Evolutionary conservation across 2,888 invertebrate species (phyloP).

Genomic region (Marronus borbonicus): DNA sequence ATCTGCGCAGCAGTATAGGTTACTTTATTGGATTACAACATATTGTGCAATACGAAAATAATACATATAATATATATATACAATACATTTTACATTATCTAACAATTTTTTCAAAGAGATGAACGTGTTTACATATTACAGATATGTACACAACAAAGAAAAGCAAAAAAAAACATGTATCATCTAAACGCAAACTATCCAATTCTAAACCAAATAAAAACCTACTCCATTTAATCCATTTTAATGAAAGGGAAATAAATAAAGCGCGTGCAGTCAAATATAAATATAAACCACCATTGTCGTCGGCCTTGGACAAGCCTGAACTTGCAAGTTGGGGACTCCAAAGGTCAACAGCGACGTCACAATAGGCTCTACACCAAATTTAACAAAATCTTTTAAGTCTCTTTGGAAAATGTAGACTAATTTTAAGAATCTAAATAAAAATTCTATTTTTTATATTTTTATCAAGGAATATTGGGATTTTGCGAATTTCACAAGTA

Average conservation of each 20-base stretch:
- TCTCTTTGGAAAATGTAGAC: not conserved
- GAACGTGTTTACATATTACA: too few species aligned
- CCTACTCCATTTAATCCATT: too few species aligned
- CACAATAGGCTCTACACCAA: constrained; percentile 1
- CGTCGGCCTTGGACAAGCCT: constrained; percentile 21
- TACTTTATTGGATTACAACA: too few species aligned
- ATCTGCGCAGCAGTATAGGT: too few species aligned
- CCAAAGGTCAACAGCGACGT: constrained; percentile 29
- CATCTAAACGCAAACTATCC: too few species aligned
- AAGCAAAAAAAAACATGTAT: too few species aligned
- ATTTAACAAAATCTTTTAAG: not conserved
- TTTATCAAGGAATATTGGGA: not conserved
- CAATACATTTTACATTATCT: too few species aligned
- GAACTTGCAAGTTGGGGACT: constrained; percentile 8
- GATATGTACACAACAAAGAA: too few species aligned
- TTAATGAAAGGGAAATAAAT: not conserved
- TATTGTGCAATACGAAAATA: too few species aligned
- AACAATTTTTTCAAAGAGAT: too few species aligned
- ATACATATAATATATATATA: too few species aligned
- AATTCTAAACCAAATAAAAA: too few species aligned
- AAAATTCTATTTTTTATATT: not conserved
- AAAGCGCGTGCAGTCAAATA: not conserved
- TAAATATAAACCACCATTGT: not conserved
- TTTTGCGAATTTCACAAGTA: constrained; percentile 10
- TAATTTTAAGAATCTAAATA: not conserved